Evolutionary conservation across 1,140 invertebrate species (phyloP), one percentile per base, ranked within the genome.

Genomic region (Drosophila murphyi): DNA sequence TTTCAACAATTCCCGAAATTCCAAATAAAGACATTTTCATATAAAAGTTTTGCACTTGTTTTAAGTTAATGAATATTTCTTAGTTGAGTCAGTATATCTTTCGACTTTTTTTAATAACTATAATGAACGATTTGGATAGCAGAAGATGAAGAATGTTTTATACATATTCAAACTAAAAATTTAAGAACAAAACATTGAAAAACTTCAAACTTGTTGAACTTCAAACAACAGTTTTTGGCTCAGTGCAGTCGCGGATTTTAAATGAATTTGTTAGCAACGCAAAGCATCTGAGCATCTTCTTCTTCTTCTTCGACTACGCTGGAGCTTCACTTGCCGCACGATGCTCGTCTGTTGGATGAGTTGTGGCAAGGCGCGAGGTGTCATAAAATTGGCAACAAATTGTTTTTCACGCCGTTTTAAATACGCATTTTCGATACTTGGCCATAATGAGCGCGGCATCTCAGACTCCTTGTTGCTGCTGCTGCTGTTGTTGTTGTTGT

Each of bases 371-470:
- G 68, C 67, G 78, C 72, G 76, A 90, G 88, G 82, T 76, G 71
- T 86, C 90, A 91, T 92, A 92, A 92, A 92, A 92, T 91, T 91
- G 90, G 86, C 77, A 91, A 92, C 90, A 91, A 91, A 91, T 90
- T 91, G 90, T 90, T 90, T 89, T 90, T 92, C 90, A 90, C 83
- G 87, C 87, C 90, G 83, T 88, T 91, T 91, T 89, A 89, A 89
- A 89, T 89, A 89, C 85, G 78, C 85, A 89, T 89, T 88, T 85
- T 90, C 82, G 77, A 83, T 86, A 90, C 79, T 90, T 82, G 87
- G 76, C 75, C 76, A 86, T 90, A 90, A 90, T 90, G 82, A 90
- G 80, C 69, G 75, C 65, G 54, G 60, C 64, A n/a, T n/a, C 39
- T 43, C 39, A 8, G 8, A 10, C 8, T 8, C 50, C 34, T 29